A percentile compares a stretch with the other conserved stretches of the same genome.
Evolutionary conservation across 2,888 invertebrate species (phyloP).

Genomic region (Lycaena phlaeas): DNA sequence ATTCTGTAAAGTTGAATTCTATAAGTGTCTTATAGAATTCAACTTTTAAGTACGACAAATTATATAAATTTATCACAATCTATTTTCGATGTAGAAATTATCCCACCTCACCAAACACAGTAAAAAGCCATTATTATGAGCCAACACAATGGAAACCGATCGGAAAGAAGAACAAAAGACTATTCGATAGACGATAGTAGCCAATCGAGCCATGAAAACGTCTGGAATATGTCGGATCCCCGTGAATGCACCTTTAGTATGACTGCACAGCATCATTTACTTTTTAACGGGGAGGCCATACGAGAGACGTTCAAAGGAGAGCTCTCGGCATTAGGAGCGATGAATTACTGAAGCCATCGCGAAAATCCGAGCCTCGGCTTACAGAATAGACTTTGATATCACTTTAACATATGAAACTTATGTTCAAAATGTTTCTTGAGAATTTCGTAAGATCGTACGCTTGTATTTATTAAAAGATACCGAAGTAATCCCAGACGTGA

Average conservation of each 20-base stretch:
- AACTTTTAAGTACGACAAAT: no score
- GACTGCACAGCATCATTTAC: conserved; percentile 34
- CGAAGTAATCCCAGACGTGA: no score
- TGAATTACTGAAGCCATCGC: conserved; percentile 29
- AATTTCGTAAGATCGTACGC: no score
- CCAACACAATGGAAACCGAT: neutral
- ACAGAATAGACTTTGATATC: neutral
- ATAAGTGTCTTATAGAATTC: no score
- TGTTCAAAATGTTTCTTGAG: no score
- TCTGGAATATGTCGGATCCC: conserved; percentile 3
- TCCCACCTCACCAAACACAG: no score
- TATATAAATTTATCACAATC: no score
- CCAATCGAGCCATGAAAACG: neutral
- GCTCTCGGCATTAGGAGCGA: conserved; percentile 32
- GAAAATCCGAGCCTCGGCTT: neutral
- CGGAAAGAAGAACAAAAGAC: neutral
- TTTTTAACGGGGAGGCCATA: conserved; percentile 25
- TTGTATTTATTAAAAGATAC: no score
- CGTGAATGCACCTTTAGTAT: conserved; percentile 17
- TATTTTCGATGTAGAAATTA: no score
- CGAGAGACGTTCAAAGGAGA: conserved; percentile 20
- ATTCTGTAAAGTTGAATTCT: no score
- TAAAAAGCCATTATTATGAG: no score
- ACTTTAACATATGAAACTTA: neutral
- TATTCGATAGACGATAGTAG: neutral